These are phyloP conservation scores for Mastacembelus armatus DNA, from an alignment of 2,797 vertebrate species.

Conservation along the genomic window DNA sequence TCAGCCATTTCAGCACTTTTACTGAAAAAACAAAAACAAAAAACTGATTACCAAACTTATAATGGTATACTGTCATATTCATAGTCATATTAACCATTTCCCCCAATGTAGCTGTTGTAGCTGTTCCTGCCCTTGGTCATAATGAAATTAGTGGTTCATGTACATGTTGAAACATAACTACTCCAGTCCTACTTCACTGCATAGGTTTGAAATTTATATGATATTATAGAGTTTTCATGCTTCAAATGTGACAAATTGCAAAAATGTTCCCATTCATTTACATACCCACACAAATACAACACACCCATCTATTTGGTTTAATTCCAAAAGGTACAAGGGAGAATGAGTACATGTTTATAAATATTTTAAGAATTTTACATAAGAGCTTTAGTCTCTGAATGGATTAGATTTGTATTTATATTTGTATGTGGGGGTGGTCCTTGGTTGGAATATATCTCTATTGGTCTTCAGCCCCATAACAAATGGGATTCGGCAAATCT, in stretches of 20 bases:
- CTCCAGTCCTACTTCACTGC: too few species aligned
- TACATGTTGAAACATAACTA: too few species aligned
- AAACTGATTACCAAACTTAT: too few species aligned
- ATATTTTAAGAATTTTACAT: conserved; percentile 57
- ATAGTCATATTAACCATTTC: too few species aligned
- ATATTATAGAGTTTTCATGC: conserved; percentile 55
- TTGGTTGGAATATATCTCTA: conserved; percentile 62
- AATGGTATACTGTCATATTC: too few species aligned
- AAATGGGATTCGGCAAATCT: conserved; percentile 74
- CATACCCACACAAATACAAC: conserved; percentile 9
- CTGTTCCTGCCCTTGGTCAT: neutral
- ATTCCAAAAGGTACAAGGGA: conserved; percentile 51
- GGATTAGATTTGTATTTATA: conserved; percentile 41
- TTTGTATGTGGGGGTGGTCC: conserved; percentile 43
- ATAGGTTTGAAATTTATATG: conserved; percentile 44
- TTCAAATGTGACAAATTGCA: conserved; percentile 54
- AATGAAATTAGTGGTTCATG: neutral
- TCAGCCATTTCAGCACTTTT: too few species aligned
- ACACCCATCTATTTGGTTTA: conserved; percentile 36
- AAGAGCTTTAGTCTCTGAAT: conserved; percentile 56
- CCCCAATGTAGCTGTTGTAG: too few species aligned
- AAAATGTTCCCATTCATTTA: conserved; percentile 27
- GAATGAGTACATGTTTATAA: conserved; percentile 53
- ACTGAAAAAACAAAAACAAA: neutral
- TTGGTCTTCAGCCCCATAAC: conserved; percentile 67